Evolutionary conservation across 2,888 invertebrate genomes (phyloP), one percentile per base, ranked within the genome.

Genomic region (Blomia tropicalis): DNA sequence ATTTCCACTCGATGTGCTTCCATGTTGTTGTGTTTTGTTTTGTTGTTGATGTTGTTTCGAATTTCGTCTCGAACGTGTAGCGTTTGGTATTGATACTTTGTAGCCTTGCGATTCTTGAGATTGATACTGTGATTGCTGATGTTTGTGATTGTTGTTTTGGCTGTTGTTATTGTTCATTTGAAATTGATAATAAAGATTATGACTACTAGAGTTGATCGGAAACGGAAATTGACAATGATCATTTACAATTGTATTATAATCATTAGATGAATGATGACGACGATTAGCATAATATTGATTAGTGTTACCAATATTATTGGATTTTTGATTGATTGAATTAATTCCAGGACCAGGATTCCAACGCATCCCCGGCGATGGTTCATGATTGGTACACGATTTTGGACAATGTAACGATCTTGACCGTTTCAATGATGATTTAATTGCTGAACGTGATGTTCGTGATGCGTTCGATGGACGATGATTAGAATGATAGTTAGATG

Each of bases 181-280:
- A n/a, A 11, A 47, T n/a, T 25, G 51, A n/a, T 27, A 27, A n/a
- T 47, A 47, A 7, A 47, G 27, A 47, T 27, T 47, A n/a, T 47
- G 51, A 47, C 51, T 47, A n/a, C 51, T 47, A 7, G 51, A 47
- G 51, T 47, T 47, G 51, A 47, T 14, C 23, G n/a, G 7, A 22
- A 47, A 47, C 27, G 22, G 51, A n/a, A 27, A 25, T 11, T 47
- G 11, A 14, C n/a, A 7, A 7, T 47, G 51, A n/a, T 47, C 22
- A 7, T 7, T n/a, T 7, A 41, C n/a, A 14, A 41, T 41, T n/a
- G 22, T 14, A 14, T 7, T 11, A n/a, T 47, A 47, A n/a, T 47
- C 51, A 27, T 47, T 47, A n/a, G 51, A 11, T 7, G 7, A 11
- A n/a, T 47, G 51, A 27, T 47, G 51, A 27, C 51, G 51, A 47